Evolutionary conservation across 2,113 vertebrate genomes (phyloP), one percentile per base, ranked within the genome.

Genomic region (Malurus cyaneus): DNA sequence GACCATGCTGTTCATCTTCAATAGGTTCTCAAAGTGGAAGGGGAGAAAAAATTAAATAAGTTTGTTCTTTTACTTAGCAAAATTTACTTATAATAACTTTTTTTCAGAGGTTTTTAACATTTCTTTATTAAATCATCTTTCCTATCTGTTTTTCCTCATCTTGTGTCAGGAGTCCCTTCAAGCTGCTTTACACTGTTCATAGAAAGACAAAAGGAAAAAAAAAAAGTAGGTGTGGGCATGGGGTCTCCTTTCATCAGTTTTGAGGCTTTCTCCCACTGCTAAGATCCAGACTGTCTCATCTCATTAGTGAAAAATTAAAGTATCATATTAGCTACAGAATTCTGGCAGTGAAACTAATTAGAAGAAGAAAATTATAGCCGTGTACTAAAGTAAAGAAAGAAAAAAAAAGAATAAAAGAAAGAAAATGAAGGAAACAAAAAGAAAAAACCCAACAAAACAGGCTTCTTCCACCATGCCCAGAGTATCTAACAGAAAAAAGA

Each of bases 341-440:
- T 90, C 41, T 86, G 42, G 52, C 34, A 59, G 16, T 26, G 31
- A 92, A 94, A 14, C 24, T 60, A 91, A 53, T 1, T 4, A 9
- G 52, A 91, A 65, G 24, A 65, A 57, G 18, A 64, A 89, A 86
- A 74, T 79, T 62, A 56, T 34, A 81, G 20, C 6, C 21, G 7
- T 6, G 5, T 12, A 29, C 2, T 12, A 44, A 36, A 50, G 16
- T 10, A 21, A 39, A 41, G 4, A 5, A 28, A 26, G 11, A 39
- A 39, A 39, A 39, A 39, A 29, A 15, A 62, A 15, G 6, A 26
- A 25, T 15, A 23, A 23, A 18, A 11, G 14, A 19, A 18, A 12
- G 5, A 6, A 56, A 72, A 29, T 1, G 11, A 39, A 39, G 39
- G 1, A 24, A 56, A 26, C 8, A 1, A 2, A 6, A 12, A 18